These are phyloP conservation scores for Heliconius cydno DNA, from an alignment of 2,888 invertebrate species.

Conservation along the genomic window DNA sequence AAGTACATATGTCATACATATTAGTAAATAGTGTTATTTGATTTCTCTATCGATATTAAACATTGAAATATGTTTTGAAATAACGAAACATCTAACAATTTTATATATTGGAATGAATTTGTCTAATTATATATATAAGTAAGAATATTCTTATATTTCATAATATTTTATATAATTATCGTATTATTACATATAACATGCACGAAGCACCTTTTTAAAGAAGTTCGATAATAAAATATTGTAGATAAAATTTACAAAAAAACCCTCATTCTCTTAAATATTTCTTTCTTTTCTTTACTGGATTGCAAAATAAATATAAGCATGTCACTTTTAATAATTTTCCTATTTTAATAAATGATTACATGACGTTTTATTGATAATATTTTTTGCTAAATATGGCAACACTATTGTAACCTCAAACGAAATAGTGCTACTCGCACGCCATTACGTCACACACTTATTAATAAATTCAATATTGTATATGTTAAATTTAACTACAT, in stretches of 20 bases:
- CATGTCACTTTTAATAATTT: background rate
- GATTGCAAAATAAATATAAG: background rate
- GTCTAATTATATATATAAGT: conserved; percentile 45
- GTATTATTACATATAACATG: conserved; percentile 2
- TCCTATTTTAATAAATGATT: conserved; percentile 10
- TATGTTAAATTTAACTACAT: conserved; percentile 41
- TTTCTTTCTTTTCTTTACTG: background rate
- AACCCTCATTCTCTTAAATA: background rate
- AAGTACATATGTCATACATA: conserved; percentile 37
- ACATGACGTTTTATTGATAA: conserved; percentile 32
- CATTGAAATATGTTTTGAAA: conserved; percentile 37
- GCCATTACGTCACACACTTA: conserved; percentile 53
- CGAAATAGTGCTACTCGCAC: conserved; percentile 67
- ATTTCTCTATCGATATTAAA: conserved; percentile 36
- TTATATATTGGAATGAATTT: conserved; percentile 42
- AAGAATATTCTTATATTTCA: conserved; percentile 12
- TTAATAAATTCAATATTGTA: conserved; percentile 59
- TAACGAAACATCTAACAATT: conserved; percentile 47
- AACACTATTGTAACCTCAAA: conserved; percentile 56
- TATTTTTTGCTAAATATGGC: conserved; percentile 54
- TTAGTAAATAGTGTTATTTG: conserved; percentile 33
- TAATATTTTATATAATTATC: conserved; percentile 6
- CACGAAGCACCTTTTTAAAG: background rate
- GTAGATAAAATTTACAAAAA: background rate
- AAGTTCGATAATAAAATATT: background rate